Evolutionary conservation across 2,888 invertebrate species (phyloP), one percentile per base, ranked within the genome.

Genomic region (Aelia acuminata): DNA sequence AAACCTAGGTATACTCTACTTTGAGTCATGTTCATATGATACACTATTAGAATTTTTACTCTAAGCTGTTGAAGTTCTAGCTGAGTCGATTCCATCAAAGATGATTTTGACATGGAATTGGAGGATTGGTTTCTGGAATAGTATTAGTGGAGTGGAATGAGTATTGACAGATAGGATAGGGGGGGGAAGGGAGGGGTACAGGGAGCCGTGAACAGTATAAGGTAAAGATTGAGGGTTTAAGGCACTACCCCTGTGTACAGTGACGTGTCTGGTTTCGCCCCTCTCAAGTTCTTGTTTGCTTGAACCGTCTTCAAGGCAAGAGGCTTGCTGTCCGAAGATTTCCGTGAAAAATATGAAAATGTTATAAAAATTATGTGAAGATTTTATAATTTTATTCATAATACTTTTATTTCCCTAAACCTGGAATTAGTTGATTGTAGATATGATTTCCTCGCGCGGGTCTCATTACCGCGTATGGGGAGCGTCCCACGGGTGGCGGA

Each of bases 261-360:
- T 39, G 57, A 57, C 50, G 85, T 53, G 57, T 85, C 85, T 53
- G 85, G 85, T 85, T 85, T 85, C 85, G 50, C 13, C 31, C 49
- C 85, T 85, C 85, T 85, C 85, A 85, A 43, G 85, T 48, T 50
- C 50, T 85, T 85, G 85, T 85, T 85, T 85, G 22, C n/a, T 22
- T 50, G 7, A 53, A 53, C 39, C 57, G 53, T 57, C 85, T 85
- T 53, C 85, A 22, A 43, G 80, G n/a, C 43, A 80, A 43, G 80
- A 80, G 43, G 22, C 15, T 80, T 11, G n/a, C n/a, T 43, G 43
- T 39, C 80, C 80, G 35, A 70, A 70, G 20, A 20, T 18, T 70
- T 70, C 8, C 18, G 31, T 35, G 26, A 18, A 35, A 35, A 70
- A 35, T 70, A 70, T 70, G 63, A 70, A 35, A 35, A 35, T 3